Percentiles rank a stretch among this genome's conserved stretches.
Conservation (phyloP, 2,797 vertebrate species). For the Aphelocoma californica region DNA sequence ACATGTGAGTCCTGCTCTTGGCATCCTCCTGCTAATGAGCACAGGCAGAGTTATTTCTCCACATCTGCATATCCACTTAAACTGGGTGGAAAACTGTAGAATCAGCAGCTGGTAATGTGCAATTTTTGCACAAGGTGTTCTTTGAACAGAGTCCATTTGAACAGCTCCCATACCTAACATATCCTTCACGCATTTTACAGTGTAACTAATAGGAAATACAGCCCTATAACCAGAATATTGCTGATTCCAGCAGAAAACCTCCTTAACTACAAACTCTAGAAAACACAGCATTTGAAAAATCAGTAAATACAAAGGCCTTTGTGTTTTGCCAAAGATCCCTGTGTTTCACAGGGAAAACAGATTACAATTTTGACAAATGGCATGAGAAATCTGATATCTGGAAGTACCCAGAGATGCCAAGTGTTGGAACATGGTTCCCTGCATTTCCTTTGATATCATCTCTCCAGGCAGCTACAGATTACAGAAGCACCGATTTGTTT, state of each 20-base stretch:
- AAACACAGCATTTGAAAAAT: not conserved
- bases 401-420: slow-evolving; percentile 55
- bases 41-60: not conserved
- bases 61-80: not conserved
- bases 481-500: slow-evolving; percentile 22
- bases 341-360: slow-evolving; percentile 51
- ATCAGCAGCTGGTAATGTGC: not conserved
- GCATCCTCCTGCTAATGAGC: not conserved
- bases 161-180: not conserved
- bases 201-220: not conserved
- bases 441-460: slow-evolving; percentile 46
- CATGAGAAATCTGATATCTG: slow-evolving; percentile 56
- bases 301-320: slow-evolving; percentile 9
- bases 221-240: not conserved
- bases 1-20: not conserved
- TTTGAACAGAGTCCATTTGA: not conserved
- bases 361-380: slow-evolving; percentile 53
- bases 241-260: not conserved
- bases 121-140: not conserved
- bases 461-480: slow-evolving; percentile 59
- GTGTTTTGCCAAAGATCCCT: slow-evolving; percentile 29
- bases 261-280: not conserved
- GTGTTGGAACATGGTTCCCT: slow-evolving; percentile 46
- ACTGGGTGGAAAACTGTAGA: not conserved
- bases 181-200: not conserved